phyloP scores from a whole-genome alignment of 2,888 invertebrate species.

The Sesia apiformis region DNA sequence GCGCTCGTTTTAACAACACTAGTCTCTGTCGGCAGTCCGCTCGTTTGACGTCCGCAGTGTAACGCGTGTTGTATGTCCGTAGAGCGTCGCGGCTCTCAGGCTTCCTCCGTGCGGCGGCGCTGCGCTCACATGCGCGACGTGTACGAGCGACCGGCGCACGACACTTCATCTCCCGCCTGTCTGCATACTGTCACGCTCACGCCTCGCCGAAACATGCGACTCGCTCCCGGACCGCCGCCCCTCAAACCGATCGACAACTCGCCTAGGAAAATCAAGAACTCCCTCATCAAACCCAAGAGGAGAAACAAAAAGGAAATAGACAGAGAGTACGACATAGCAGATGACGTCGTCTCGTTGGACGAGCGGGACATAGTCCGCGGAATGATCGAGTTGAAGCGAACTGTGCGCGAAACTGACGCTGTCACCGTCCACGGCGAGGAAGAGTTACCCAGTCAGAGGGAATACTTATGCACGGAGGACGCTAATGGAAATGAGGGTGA shows the following conservation, averaged over 20 bases:
- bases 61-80: slow-evolving; percentile 14
- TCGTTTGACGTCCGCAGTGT: not conserved
- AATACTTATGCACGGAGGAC: slow-evolving; percentile 26
- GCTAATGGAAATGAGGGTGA: slow-evolving; percentile 16
- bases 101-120: slow-evolving; percentile 28
- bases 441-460: slow-evolving; percentile 76
- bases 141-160: slow-evolving; percentile 61
- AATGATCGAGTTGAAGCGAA: slow-evolving; percentile 5
- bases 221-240: slow-evolving; percentile 34
- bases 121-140: slow-evolving; percentile 72
- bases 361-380: slow-evolving; percentile 18
- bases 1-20: too few relatives aligned
- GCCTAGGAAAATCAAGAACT: not conserved
- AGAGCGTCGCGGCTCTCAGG: slow-evolving; percentile 10
- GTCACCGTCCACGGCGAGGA: slow-evolving; percentile 79
- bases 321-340: slow-evolving; percentile 72
- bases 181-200: slow-evolving; percentile 50
- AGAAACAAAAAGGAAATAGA: not conserved
- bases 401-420: slow-evolving; percentile 52
- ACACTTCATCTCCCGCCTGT: slow-evolving; percentile 58
- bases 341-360: slow-evolving; percentile 60
- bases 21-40: not conserved
- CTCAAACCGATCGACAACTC: slow-evolving; percentile 1
- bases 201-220: slow-evolving; percentile 22
- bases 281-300: not conserved